Evolutionary conservation across 2,797 vertebrate genomes (phyloP).

Genomic region (Gadopsis marmoratus): DNA sequence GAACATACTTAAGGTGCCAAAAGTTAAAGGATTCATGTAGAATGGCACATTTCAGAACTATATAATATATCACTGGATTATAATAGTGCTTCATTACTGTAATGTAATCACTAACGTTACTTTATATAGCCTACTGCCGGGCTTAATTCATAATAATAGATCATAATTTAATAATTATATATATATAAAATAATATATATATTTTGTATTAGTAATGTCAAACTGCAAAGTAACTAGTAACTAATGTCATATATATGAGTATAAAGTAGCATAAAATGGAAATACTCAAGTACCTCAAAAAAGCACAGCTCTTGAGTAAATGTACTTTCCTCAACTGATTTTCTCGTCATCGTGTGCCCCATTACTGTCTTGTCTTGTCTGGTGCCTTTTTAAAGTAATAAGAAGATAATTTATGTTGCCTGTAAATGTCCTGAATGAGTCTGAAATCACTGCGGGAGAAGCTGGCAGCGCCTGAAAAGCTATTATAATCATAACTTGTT

Average conservation of each 20-base stretch:
- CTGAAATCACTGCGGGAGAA: background rate
- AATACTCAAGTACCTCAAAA: background rate
- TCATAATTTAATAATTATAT: background rate
- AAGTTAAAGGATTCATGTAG: background rate
- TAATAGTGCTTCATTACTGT: background rate
- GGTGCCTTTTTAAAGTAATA: background rate
- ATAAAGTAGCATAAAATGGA: background rate
- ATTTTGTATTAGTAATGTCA: background rate
- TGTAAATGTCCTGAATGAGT: background rate
- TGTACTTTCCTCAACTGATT: background rate
- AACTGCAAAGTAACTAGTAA: background rate
- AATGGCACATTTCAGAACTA: background rate
- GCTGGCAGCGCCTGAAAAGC: conserved; percentile 6
- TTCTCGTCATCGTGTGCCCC: background rate
- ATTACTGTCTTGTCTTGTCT: background rate
- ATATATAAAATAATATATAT: no score
- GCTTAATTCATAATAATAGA: background rate
- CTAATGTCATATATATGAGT: background rate
- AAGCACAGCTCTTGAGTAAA: background rate
- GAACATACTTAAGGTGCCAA: background rate
- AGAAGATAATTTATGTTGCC: background rate
- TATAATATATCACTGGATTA: background rate
- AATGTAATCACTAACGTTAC: background rate
- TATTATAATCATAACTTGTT: background rate
- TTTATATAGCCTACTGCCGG: background rate